These are phyloP conservation scores for Cariama cristata DNA, from an alignment of 2,113 vertebrate species.

Conservation along the genomic window DNA sequence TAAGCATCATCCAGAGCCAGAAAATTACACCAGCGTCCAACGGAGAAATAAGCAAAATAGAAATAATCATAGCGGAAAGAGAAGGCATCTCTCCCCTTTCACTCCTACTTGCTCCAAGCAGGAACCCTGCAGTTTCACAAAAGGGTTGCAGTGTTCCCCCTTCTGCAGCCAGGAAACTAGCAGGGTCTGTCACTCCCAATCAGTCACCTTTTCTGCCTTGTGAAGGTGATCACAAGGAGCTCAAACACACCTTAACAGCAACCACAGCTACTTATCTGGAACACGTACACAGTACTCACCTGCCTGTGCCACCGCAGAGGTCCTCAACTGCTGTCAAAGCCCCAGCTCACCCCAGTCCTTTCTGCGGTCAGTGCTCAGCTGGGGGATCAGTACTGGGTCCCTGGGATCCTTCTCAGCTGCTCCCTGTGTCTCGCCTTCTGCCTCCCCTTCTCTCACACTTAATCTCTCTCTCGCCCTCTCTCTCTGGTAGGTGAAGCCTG, in stretches of 20 bases:
- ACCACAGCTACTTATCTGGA: neutral
- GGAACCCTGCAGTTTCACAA: neutral
- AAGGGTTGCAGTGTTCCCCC: neutral
- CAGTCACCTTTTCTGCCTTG: neutral
- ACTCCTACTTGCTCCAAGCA: neutral
- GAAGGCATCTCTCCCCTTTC: neutral
- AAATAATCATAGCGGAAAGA: neutral
- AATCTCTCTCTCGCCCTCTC: neutral
- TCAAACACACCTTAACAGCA: neutral
- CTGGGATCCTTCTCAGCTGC: neutral
- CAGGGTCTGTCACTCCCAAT: neutral
- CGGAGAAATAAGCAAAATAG: neutral
- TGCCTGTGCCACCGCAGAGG: neutral
- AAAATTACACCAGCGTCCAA: neutral
- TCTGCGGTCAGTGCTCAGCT: neutral
- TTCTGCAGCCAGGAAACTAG: neutral
- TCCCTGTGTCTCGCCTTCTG: neutral
- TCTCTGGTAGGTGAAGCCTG: conserved; percentile 24
- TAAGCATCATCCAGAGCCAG: neutral
- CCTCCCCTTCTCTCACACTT: neutral
- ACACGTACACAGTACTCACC: neutral
- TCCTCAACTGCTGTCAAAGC: neutral
- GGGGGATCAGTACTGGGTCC: neutral
- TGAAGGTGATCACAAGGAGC: neutral
- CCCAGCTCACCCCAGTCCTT: neutral